A percentile compares a stretch with the other conserved stretches of the same genome.
Conservation (phyloP, 2,113 vertebrate genomes). For the Puntigrus tetrazona region DNA sequence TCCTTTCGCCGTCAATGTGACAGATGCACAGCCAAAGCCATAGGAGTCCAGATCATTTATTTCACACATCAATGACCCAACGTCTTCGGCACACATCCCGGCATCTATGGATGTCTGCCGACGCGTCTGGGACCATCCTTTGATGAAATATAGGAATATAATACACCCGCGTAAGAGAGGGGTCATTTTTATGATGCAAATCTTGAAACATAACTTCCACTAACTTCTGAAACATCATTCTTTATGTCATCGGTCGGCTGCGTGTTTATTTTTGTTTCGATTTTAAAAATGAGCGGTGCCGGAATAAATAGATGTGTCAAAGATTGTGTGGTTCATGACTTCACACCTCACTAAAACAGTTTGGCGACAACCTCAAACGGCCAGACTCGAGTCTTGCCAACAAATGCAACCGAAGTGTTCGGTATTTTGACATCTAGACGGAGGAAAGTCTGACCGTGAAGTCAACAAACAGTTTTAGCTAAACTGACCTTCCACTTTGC, state of each 20-base stretch:
- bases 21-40: constrained; percentile 14
- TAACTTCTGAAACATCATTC: not conserved
- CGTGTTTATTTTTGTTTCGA: not conserved
- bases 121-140: not conserved
- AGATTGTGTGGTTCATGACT: not conserved
- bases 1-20: constrained; percentile 1
- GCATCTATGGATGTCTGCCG: not conserved
- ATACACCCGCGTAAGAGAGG: not conserved
- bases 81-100: not conserved
- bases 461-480: not conserved
- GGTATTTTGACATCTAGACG: not conserved
- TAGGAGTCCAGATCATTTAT: constrained; percentile 28
- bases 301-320: not conserved
- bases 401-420: not conserved
- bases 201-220: not conserved
- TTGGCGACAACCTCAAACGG: not conserved
- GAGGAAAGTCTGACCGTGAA: not conserved
- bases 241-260: not conserved
- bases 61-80: constrained; percentile 30
- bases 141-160: not conserved
- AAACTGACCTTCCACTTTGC: not conserved
- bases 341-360: not conserved
- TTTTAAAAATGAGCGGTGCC: not conserved
- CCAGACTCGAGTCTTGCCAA: not conserved
- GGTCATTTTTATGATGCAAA: not conserved